Base-by-base conservation (phyloP, 2,888 invertebrate species). In the Mesorhabditis spiculigera region DNA sequence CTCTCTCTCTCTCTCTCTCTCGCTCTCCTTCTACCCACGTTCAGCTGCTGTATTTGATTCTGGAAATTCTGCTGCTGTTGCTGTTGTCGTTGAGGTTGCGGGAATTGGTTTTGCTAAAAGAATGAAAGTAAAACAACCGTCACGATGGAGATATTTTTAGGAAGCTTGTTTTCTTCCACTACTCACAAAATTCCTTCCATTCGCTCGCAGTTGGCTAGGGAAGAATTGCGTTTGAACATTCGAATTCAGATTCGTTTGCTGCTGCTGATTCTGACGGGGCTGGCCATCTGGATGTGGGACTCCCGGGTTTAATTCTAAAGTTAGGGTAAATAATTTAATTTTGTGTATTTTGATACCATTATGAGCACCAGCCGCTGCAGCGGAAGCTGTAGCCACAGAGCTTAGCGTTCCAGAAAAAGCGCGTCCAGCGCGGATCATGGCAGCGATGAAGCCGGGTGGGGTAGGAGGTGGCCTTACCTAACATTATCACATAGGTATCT, bases 101-200 rank as follows among this genome's bases (percentile, higher is more conserved):
- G 68, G 4, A 6, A 41, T 42, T 70, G 63, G 16, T 70, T 70
- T 69, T 8, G 42, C 28, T 45, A 43, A 4, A 4, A 66, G 16
- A 8, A 8, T 43, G 13, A 50, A 6, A 10, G 50, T 50, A 5
- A 5, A 13, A 10, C 1, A 5, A 65, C n/a, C n/a, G n/a, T n/a
- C n/a, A n/a, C n/a, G n/a, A n/a, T n/a, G n/a, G n/a, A n/a, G n/a
- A n/a, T n/a, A n/a, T n/a, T n/a, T n/a, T n/a, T n/a, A n/a, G n/a
- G n/a, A n/a, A n/a, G n/a, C n/a, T n/a, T n/a, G n/a, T n/a, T n/a
- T n/a, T n/a, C n/a, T n/a, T n/a, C n/a, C n/a, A n/a, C n/a, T n/a
- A n/a, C 61, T 43, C 28, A 61, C 45, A 45, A 61, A 50, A 13
- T 6, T 66, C 43, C 8, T 42, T 5, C 61, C 45, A 4, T 16